phyloP scores from a whole-genome alignment of 2,888 invertebrate species.

The Ypsolopha scabrella region DNA sequence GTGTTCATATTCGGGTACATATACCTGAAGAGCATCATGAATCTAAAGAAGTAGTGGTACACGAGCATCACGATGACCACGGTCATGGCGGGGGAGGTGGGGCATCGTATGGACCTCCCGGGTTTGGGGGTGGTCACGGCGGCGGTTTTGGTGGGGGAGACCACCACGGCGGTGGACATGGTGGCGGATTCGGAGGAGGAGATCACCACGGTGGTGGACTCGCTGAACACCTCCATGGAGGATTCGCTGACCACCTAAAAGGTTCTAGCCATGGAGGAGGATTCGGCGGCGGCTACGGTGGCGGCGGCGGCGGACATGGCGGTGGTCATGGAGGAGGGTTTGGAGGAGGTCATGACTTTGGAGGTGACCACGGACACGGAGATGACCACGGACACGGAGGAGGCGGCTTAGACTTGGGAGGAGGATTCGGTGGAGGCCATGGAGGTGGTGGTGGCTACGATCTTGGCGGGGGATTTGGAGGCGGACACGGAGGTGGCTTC shows the following conservation, averaged over 20 bases:
- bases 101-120: background rate
- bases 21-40: slow-evolving; percentile 62
- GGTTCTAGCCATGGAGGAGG: slow-evolving; percentile 15
- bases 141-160: slow-evolving; percentile 15
- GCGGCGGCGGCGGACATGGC: slow-evolving; percentile 19
- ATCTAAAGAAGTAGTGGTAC: slow-evolving; percentile 54
- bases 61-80: slow-evolving; percentile 44
- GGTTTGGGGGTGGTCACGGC: slow-evolving; percentile 22
- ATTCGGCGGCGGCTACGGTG: slow-evolving; percentile 19
- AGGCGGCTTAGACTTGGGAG: slow-evolving; percentile 16
- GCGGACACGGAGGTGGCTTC: slow-evolving; percentile 17
- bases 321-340: slow-evolving; percentile 14
- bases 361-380: slow-evolving; percentile 15
- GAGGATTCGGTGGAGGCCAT: slow-evolving; percentile 23
- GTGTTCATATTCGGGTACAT: slow-evolving; percentile 69
- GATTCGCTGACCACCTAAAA: slow-evolving; percentile 11
- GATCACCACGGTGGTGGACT: slow-evolving; percentile 11
- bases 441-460: slow-evolving; percentile 13
- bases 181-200: slow-evolving; percentile 25
- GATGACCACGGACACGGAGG: slow-evolving; percentile 17
- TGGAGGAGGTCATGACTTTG: slow-evolving; percentile 20
- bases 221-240: slow-evolving; percentile 7
- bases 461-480: slow-evolving; percentile 14
- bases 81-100: background rate
- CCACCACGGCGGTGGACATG: slow-evolving; percentile 11